These are phyloP conservation scores for Apodemia duryi DNA, from an alignment of 2,888 invertebrate genomes.

Conservation along the genomic window DNA sequence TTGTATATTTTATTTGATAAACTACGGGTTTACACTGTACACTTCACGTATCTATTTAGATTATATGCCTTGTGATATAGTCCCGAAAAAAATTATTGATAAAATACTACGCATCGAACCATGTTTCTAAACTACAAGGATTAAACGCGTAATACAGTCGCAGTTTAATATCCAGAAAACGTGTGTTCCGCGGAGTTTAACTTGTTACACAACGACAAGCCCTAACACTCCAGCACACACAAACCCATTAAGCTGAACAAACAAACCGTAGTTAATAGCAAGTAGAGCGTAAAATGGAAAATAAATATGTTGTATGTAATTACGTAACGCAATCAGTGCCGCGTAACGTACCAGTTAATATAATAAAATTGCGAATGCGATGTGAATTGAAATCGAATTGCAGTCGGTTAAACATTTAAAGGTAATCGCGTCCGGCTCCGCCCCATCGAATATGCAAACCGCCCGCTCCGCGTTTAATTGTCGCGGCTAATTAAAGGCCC, in stretches of 20 bases:
- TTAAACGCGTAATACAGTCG: background rate
- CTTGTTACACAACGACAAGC: background rate
- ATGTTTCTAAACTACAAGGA: background rate
- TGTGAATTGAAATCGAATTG: conserved; percentile 16
- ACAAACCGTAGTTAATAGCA: conserved; percentile 7
- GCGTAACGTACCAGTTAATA: conserved; percentile 13
- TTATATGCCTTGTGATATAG: no score
- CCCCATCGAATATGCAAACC: conserved; percentile 5
- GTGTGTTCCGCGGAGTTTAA: background rate
- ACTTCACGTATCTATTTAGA: no score
- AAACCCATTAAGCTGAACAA: background rate
- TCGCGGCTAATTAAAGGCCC: conserved; percentile 7
- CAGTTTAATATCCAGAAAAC: background rate
- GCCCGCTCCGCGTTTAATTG: conserved; percentile 3
- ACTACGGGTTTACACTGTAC: no score
- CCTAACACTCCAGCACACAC: background rate
- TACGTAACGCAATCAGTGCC: conserved; percentile 9
- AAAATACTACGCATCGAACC: no score
- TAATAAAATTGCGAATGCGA: conserved; percentile 13
- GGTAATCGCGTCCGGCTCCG: conserved; percentile 10
- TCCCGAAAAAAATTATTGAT: no score
- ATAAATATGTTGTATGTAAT: conserved; percentile 7
- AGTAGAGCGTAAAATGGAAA: conserved; percentile 5
- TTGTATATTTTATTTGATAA: no score
- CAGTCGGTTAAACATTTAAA: conserved; percentile 16